Conservation (phyloP, 2,888 invertebrate species). For the Hyles lineata region DNA sequence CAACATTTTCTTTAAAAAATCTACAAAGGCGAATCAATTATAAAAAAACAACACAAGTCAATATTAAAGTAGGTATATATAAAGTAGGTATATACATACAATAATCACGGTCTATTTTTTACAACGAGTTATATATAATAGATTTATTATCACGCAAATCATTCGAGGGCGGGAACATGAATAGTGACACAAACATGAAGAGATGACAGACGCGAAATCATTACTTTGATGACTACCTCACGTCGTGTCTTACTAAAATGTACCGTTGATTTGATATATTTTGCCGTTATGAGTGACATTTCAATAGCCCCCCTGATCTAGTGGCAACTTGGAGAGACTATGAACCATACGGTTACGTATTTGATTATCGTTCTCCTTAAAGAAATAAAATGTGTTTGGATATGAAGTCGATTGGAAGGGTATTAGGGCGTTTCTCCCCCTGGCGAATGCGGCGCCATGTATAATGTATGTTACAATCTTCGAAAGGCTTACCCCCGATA, state of each 20-base stretch:
- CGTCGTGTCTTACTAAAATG: slow-evolving; percentile 13
- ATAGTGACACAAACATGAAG: slow-evolving; percentile 15
- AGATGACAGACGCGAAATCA: slow-evolving; percentile 27
- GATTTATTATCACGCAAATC: slow-evolving; percentile 23
- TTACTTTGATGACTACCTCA: slow-evolving; percentile 21
- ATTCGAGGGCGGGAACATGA: slow-evolving; percentile 16
- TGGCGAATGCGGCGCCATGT: too few species aligned
- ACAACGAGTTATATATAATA: not conserved
- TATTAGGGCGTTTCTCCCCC: too few species aligned
- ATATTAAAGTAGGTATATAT: not conserved
- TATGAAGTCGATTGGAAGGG: too few species aligned
- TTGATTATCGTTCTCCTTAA: too few species aligned
- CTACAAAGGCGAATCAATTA: not conserved
- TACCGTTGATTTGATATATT: slow-evolving; percentile 29
- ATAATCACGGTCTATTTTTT: slow-evolving; percentile 14
- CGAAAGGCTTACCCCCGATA: too few species aligned
- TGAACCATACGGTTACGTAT: too few species aligned
- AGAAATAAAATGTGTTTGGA: too few species aligned
- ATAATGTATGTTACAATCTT: too few species aligned
- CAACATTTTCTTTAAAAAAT: too few species aligned
- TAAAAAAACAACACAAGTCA: not conserved
- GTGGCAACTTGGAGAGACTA: too few species aligned
- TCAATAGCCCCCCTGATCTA: not conserved
- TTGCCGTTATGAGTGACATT: slow-evolving; percentile 18
- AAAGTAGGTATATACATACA: not conserved